phyloP scores from a whole-genome alignment of 2,888 invertebrate species.

The Pseudoips prasinana region DNA sequence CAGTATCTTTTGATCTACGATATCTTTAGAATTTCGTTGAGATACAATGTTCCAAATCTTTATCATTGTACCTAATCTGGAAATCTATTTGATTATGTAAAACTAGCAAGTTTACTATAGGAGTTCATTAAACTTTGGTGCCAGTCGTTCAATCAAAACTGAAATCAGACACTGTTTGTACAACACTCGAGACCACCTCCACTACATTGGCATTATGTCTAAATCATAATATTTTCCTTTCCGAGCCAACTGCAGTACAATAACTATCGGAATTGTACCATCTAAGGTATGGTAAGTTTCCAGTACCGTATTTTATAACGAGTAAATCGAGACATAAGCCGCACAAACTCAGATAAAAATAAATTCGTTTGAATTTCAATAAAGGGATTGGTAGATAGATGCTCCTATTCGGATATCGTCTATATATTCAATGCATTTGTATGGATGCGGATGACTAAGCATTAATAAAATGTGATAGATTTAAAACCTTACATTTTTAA shows the following conservation, averaged over 20 bases:
- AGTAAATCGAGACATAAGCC: too few relatives aligned
- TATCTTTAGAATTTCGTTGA: slow-evolving; percentile 14
- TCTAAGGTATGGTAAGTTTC: too few relatives aligned
- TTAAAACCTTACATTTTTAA: too few relatives aligned
- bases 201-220: slow-evolving; percentile 15
- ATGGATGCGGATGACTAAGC: slow-evolving; percentile 7
- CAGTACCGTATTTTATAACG: too few relatives aligned
- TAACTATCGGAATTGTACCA: too few relatives aligned
- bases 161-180: slow-evolving; percentile 56
- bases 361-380: too few relatives aligned
- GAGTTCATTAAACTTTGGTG: slow-evolving; percentile 22
- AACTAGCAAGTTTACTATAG: not conserved
- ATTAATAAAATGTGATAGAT: too few relatives aligned
- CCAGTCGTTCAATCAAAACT: slow-evolving; percentile 26
- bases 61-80: slow-evolving; percentile 8
- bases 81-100: slow-evolving; percentile 16
- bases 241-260: slow-evolving; percentile 6
- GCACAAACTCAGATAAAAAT: too few relatives aligned
- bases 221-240: slow-evolving; percentile 34
- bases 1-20: slow-evolving; percentile 4
- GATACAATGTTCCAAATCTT: slow-evolving; percentile 14
- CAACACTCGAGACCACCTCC: slow-evolving; percentile 35
- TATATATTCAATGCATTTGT: slow-evolving; percentile 3
- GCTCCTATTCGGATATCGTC: slow-evolving; percentile 3
- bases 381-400: too few relatives aligned